Conservation (phyloP, 2,797 vertebrate species). For the Martes flavigula region DNA sequence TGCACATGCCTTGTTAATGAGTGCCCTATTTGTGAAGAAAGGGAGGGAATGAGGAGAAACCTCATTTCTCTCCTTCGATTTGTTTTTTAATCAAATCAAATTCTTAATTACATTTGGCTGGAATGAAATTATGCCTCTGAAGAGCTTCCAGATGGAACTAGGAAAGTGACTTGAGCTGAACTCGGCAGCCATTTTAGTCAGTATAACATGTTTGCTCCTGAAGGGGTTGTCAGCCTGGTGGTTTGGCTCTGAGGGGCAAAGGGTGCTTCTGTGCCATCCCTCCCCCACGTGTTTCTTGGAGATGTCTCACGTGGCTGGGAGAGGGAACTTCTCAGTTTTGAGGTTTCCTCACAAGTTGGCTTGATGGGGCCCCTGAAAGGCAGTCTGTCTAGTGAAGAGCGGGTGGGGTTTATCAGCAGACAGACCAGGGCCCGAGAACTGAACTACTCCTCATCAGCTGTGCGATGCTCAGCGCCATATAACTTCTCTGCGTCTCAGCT, state of each 20-base stretch:
- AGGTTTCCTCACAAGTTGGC: background rate
- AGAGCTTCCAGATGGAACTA: slow-evolving; percentile 76
- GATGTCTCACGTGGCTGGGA: background rate
- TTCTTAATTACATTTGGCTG: slow-evolving; percentile 80
- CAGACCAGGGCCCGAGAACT: background rate
- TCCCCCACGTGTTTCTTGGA: background rate
- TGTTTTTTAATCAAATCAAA: slow-evolving; percentile 80
- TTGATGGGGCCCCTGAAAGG: background rate
- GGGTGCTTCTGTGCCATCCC: background rate
- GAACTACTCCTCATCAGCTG: background rate
- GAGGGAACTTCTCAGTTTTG: background rate
- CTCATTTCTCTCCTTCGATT: slow-evolving; percentile 73
- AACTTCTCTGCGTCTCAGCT: background rate
- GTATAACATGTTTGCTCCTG: background rate
- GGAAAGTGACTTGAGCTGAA: slow-evolving; percentile 60
- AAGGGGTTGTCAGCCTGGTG: background rate
- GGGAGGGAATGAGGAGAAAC: slow-evolving; percentile 57
- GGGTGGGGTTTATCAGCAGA: background rate
- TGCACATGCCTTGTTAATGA: background rate
- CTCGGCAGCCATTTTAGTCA: slow-evolving; percentile 54
- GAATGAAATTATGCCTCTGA: slow-evolving; percentile 79
- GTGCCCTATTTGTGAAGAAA: slow-evolving; percentile 65
- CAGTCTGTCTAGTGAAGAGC: background rate
- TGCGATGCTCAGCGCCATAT: accelerated
- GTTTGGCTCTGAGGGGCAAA: background rate